Evolutionary conservation across 1,140 invertebrate genomes (phyloP).

Genomic region (Matsumurasca onukii): DNA sequence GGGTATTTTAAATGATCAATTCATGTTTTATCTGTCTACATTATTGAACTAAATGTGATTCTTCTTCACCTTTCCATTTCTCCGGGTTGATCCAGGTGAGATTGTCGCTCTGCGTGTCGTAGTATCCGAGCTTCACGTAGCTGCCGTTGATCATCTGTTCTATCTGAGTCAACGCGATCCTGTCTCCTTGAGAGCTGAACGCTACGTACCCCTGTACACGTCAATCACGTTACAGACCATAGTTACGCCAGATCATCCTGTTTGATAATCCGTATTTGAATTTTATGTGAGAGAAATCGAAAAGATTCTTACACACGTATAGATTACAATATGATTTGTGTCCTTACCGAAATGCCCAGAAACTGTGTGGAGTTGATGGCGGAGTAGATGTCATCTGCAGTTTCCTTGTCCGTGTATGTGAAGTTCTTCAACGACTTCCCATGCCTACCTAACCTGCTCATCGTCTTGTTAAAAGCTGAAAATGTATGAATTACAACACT

Average conservation of each 20-base stretch:
- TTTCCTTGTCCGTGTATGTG: constrained; percentile 94
- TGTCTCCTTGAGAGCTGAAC: constrained; percentile 96
- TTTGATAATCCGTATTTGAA: too few relatives aligned
- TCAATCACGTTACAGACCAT: too few relatives aligned
- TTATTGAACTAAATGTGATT: too few relatives aligned
- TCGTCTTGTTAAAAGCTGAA: constrained; percentile 93
- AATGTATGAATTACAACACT: neutral
- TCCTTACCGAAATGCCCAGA: constrained; percentile 89
- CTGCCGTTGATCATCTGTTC: constrained; percentile 96
- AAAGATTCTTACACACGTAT: too few relatives aligned
- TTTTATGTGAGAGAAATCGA: too few relatives aligned
- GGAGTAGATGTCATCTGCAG: constrained; percentile 92
- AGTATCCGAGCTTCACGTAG: constrained; percentile 94
- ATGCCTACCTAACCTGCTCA: constrained; percentile 76
- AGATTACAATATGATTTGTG: neutral
- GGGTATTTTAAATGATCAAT: too few relatives aligned
- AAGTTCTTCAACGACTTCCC: constrained; percentile 91
- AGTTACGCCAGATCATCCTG: neutral
- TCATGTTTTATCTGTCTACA: too few relatives aligned
- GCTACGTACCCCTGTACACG: constrained; percentile 92
- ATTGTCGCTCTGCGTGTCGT: constrained; percentile 93
- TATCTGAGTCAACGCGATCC: constrained; percentile 97
- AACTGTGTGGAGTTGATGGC: constrained; percentile 98
- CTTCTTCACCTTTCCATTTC: constrained; percentile 75
- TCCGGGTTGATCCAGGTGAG: constrained; percentile 90